Percentiles rank a stretch among this genome's conserved stretches.
Conservation (phyloP, 2,113 vertebrate genomes). For the Pelecanoides urinatrix region DNA sequence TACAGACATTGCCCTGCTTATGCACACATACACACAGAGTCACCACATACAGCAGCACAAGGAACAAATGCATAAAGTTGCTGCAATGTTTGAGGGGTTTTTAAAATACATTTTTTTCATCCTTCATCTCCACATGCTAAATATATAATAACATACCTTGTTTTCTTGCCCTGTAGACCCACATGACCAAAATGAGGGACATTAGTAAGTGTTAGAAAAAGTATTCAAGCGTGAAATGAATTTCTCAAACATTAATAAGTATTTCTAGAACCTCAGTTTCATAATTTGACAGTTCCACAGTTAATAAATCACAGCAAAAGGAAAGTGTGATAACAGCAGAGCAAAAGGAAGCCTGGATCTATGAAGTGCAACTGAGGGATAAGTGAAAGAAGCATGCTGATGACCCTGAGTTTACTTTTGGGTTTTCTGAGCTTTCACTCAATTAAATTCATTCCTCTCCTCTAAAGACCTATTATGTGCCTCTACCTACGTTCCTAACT, state of each 20-base stretch:
- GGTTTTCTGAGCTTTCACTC: slow-evolving; percentile 49
- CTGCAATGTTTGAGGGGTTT: background rate
- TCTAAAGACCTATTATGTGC: slow-evolving; percentile 45
- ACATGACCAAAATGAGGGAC: slow-evolving; percentile 55
- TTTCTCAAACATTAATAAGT: slow-evolving; percentile 62
- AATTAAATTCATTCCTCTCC: slow-evolving; percentile 54
- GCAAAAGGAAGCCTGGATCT: slow-evolving; percentile 49
- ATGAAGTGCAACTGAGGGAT: slow-evolving; percentile 52
- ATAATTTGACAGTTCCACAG: slow-evolving; percentile 66
- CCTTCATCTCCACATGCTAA: slow-evolving; percentile 38
- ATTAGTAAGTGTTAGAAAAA: slow-evolving; percentile 73
- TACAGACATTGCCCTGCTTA: slow-evolving; percentile 10
- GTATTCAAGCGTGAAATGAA: slow-evolving; percentile 71
- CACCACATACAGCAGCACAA: background rate
- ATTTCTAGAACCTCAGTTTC: slow-evolving; percentile 53
- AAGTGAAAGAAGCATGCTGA: slow-evolving; percentile 42
- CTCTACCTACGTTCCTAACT: slow-evolving; percentile 39
- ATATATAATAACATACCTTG: slow-evolving; percentile 59
- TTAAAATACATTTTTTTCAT: slow-evolving; percentile 9
- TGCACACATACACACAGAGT: background rate
- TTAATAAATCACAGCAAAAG: slow-evolving; percentile 70
- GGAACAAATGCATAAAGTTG: background rate
- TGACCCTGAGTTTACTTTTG: slow-evolving; percentile 42
- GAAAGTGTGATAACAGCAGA: slow-evolving; percentile 57
- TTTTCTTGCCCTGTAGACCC: slow-evolving; percentile 63